phyloP scores from a whole-genome alignment of 2,113 vertebrate species.

The Plestiodon gilberti region DNA sequence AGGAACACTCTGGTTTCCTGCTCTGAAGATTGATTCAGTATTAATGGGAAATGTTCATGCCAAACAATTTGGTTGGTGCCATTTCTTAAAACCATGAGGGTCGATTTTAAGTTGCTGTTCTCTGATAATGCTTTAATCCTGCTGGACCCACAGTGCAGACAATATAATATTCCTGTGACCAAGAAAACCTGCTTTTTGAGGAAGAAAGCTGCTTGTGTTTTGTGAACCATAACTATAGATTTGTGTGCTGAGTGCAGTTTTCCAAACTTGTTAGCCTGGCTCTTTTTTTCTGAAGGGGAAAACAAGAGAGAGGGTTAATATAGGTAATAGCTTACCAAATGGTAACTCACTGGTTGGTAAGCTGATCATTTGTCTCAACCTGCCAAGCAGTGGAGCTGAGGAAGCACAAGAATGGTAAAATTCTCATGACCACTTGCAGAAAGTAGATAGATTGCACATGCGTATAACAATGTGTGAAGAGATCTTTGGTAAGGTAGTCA shows the following conservation, averaged over 20 bases:
- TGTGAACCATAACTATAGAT: background rate
- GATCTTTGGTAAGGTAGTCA: too few species aligned
- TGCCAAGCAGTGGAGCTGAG: background rate
- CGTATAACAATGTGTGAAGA: too few species aligned
- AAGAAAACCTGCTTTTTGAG: slow-evolving; percentile 12
- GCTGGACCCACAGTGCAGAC: background rate
- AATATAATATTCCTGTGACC: background rate
- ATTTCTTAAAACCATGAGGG: background rate
- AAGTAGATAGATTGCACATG: too few species aligned
- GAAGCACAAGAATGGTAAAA: background rate
- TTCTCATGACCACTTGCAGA: too few species aligned
- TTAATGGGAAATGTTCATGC: background rate
- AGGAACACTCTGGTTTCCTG: background rate
- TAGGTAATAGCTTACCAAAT: background rate
- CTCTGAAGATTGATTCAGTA: background rate
- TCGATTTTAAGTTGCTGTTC: background rate
- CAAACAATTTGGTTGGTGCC: background rate
- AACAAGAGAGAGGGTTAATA: background rate
- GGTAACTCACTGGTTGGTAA: background rate
- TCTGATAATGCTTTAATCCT: rapidly evolving
- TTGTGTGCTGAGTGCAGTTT: background rate
- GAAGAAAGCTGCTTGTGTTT: background rate
- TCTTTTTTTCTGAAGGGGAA: background rate
- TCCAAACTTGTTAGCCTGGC: background rate
- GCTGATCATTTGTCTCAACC: background rate